Evolutionary conservation across 2,797 vertebrate genomes (phyloP), one percentile per base, ranked within the genome.

Genomic region (Cynodonichthys magdalenae): DNA sequence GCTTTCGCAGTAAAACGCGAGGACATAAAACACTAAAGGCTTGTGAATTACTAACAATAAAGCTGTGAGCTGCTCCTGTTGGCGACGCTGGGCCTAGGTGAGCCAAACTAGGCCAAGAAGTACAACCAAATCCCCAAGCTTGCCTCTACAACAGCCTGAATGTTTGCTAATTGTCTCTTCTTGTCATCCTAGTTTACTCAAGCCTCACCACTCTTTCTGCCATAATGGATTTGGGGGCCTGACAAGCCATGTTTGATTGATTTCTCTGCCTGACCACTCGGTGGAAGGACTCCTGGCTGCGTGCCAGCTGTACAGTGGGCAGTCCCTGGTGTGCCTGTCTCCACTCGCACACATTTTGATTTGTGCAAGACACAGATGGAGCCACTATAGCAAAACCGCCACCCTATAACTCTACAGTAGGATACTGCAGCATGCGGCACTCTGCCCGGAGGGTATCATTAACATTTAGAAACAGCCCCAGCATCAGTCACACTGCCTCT

Each of bases 31-130:
- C 86, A 84, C 86, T 12, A 80, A 86, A 79, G 85, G 86, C 85
- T 34, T 65, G 81, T 92, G 92, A 93, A 93, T 94, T 92, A 93
- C 89, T 84, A 62, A 85, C 91, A 91, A 92, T 92, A 92, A 93
- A 92, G 89, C 88, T 77, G 75, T 61, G 61, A 83, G 87, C 77
- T 74, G 70, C 65, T 82, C 74, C 82, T 75, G 81, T 78, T 84
- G 68, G 83, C 49, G 60, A 75, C 64, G 72, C 74, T 67, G 57
- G 81, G 76, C 77, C 1, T 59, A 77, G 80, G 77, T 76, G 82
- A 74, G 79, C 83, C 81, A 71, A 88, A 85, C 66, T 76, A 82
- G 82, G 81, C 84, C 84, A 78, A 42, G 71, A 70, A 78, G 79
- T 85, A 74, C 82, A 15, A 72, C 58, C 80, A 78, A 85, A 84